Percentiles rank a stretch among this genome's conserved stretches.
Evolutionary conservation across 2,113 vertebrate genomes (phyloP).

Genomic region (Talpa occidentalis): DNA sequence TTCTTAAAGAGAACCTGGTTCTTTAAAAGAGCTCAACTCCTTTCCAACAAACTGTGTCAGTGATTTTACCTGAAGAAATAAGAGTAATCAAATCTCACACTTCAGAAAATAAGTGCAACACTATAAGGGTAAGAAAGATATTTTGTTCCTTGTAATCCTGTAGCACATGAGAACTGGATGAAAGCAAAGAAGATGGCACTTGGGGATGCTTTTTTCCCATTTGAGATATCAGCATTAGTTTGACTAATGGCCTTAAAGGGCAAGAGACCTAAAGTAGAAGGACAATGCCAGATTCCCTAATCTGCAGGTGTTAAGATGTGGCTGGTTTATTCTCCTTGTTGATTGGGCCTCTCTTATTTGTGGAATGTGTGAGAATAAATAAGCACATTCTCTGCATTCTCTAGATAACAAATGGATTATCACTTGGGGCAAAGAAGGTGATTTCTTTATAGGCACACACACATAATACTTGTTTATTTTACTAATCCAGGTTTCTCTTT

Average conservation of each 20-base stretch:
- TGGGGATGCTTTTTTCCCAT: slow-evolving; percentile 5
- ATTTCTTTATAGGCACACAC: not conserved
- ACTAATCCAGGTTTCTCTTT: slow-evolving; percentile 16
- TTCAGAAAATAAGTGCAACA: slow-evolving; percentile 53
- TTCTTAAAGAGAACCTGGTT: slow-evolving; percentile 4
- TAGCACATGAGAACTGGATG: not conserved
- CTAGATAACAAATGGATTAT: not conserved
- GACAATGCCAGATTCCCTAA: rapidly evolving
- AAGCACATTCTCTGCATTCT: not conserved
- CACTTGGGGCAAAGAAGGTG: not conserved
- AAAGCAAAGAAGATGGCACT: not conserved
- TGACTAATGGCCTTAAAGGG: not conserved
- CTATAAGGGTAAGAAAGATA: not conserved
- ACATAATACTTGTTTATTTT: not conserved
- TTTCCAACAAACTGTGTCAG: not conserved
- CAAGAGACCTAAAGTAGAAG: not conserved
- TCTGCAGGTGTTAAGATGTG: slow-evolving; percentile 1
- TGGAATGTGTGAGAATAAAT: slow-evolving; percentile 16
- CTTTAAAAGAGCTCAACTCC: not conserved
- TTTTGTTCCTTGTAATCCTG: slow-evolving; percentile 3
- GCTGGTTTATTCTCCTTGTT: not conserved
- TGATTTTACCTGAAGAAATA: slow-evolving; percentile 56
- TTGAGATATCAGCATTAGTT: not conserved
- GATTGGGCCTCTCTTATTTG: not conserved
- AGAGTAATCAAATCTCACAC: not conserved